Base-by-base conservation (phyloP, 1,140 invertebrate genomes). In the Zophobas morio region DNA sequence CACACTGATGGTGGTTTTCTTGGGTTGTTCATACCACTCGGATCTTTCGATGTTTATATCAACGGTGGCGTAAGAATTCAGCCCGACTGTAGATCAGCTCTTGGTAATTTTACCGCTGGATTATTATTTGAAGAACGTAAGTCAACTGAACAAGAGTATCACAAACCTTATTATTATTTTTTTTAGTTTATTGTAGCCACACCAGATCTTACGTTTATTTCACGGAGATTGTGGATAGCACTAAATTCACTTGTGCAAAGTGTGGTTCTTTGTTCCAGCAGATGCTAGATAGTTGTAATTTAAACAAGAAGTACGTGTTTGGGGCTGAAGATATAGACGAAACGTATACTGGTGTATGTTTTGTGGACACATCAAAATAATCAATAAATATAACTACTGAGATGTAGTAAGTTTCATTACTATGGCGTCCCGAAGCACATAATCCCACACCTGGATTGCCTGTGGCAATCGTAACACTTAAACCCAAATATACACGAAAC, bases 1-100 rank as follows among this genome's bases (percentile, higher is more conserved):
- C 96, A 98, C 83, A 95, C 95, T 0, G 95, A 97, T 84, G 95
- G 93, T 0, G 94, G 94, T 76, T 49, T 78, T 46, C 81, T 78
- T 51, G 89, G 88, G 80, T 88, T 87, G 82, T 86, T 81, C 74
- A 82, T 83, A 81, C 84, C 92, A 0, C 81, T 93, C 1, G 93
- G 94, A 6, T 89, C 93, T 80, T 89, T 88, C 4, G 95, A 96
- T 85, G 95, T 96, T 87, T 96, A 91, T 84, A 93, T 94, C 0
- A 96, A 96, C 84, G 90, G 91, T 5, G 93, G 93, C 5, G 83
- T 81, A 5, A 84, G 85, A 5, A 81, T 81, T 0, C 91, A 92
- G 80, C 90, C 90, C 1, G 90, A 90, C 60, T 92, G 91, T 83
- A 6, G 32, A 5, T 4, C 70, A 6, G 37, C 34, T 46, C 40